Evolutionary conservation across 2,113 vertebrate species (phyloP), one percentile per base, ranked within the genome.

Genomic region (Edolisoma coerulescens): DNA sequence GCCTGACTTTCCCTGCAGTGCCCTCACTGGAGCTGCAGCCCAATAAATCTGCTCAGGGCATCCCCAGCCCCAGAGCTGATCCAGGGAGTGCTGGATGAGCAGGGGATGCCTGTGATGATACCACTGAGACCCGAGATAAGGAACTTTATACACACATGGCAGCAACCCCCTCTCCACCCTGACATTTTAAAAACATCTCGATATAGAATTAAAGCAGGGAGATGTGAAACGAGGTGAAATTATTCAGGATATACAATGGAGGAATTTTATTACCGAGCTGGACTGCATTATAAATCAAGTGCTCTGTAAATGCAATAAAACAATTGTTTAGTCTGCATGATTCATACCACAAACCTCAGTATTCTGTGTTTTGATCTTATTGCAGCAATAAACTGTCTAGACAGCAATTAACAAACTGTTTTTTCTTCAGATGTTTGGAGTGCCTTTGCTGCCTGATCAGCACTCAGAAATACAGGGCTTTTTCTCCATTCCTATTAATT

Each of bases 351-450:
- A 98, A 98, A 99, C 98, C 98, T 98, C 95, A 96, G 98, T 97
- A 98, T 99, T 99, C 98, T 98, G 98, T 98, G 98, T 98, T 98
- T 98, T 98, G 97, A 98, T 99, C 98, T 99, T 99, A 99, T 99
- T 99, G 99, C 98, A 95, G 98, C 98, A 98, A 99, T 99, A 99
- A 99, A 99, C 96, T 98, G 99, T 99, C 99, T 99, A 99, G 99
- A 99, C 99, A 98, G 98, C 98, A 98, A 99, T 99, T 99, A 99
- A 98, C 98, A 98, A 98, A 99, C 98, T 98, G 96, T 98, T 98
- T 99, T 98, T 98, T 98, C 99, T 98, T 99, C 97, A 98, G 98
- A 99, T 99, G 98, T 99, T 99, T 98, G 98, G 98, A 98, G 97
- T 92, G 95, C 98, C 97, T 96, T 98, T 98, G 98, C 95, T 73